Conservation (phyloP, 1,140 invertebrate genomes). For the Chelonus insularis region DNA sequence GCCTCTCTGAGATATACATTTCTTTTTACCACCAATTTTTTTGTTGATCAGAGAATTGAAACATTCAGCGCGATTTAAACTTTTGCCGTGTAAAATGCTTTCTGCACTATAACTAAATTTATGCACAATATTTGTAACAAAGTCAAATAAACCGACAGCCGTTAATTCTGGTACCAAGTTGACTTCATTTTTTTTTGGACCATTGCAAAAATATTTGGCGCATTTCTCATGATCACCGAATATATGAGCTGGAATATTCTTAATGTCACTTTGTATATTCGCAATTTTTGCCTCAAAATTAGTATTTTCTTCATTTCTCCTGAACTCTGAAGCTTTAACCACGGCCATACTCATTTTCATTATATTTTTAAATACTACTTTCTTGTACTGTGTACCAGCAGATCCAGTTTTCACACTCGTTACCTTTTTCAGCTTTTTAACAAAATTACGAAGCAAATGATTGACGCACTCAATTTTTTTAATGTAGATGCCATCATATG, state of each 20-base stretch:
- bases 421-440: slow-evolving; percentile 21
- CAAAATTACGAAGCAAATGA: slow-evolving; percentile 31
- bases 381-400: neutral
- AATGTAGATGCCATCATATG: slow-evolving; percentile 33
- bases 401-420: neutral
- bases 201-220: neutral
- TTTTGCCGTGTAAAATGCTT: neutral
- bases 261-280: slow-evolving; percentile 27
- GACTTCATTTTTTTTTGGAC: neutral
- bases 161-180: neutral
- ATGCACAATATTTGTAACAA: too few species aligned
- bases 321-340: neutral
- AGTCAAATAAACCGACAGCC: too few species aligned
- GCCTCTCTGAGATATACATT: neutral
- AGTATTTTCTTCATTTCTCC: slow-evolving; percentile 8
- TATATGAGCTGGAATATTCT: slow-evolving; percentile 31
- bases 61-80: neutral
- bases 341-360: neutral
- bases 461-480: slow-evolving; percentile 40
- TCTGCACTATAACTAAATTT: neutral
- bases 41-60: neutral
- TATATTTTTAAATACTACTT: neutral
- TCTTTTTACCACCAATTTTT: neutral
- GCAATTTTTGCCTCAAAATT: slow-evolving; percentile 2
- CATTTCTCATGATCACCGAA: slow-evolving; percentile 34